Evolutionary conservation across 1,140 invertebrate species (phyloP).

Genomic region (Penaeus vannamei): DNA sequence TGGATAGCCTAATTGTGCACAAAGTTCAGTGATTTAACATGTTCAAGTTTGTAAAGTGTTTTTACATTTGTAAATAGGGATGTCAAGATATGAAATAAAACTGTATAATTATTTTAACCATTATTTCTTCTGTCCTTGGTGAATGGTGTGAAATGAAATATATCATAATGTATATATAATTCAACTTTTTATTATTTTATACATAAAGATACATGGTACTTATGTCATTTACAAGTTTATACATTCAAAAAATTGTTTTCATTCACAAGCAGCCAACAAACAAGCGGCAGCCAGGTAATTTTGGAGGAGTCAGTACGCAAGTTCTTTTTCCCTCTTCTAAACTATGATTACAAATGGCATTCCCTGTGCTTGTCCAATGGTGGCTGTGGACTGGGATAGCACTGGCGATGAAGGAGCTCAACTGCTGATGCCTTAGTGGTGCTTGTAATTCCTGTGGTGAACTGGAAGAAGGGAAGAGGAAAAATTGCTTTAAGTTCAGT

Average conservation of each 20-base stretch:
- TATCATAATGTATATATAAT: neutral
- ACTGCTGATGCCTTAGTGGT: slow-evolving; percentile 68
- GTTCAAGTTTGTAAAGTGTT: slow-evolving; percentile 65
- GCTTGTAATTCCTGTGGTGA: slow-evolving; percentile 68
- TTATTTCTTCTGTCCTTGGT: slow-evolving; percentile 50
- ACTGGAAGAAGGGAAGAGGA: slow-evolving; percentile 63
- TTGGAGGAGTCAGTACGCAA: neutral
- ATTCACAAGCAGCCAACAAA: neutral
- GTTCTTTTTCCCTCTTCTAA: neutral
- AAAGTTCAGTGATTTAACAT: slow-evolving; percentile 63
- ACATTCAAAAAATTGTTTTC: neutral
- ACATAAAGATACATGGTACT: slow-evolving; percentile 25
- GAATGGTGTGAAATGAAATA: neutral
- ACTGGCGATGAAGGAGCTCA: neutral
- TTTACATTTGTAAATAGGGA: slow-evolving; percentile 65
- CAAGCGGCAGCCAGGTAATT: too few species aligned
- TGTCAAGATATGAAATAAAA: slow-evolving; percentile 60
- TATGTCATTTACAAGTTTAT: slow-evolving; percentile 32
- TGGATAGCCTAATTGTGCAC: slow-evolving; percentile 63
- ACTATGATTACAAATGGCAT: neutral
- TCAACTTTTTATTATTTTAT: neutral
- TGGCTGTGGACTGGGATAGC: neutral
- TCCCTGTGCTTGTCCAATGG: too few species aligned
- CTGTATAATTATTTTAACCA: slow-evolving; percentile 61
- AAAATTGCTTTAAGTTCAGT: neutral